These are phyloP conservation scores for Adineta ricciae DNA, from an alignment of 2,888 invertebrate genomes.

Conservation along the genomic window DNA sequence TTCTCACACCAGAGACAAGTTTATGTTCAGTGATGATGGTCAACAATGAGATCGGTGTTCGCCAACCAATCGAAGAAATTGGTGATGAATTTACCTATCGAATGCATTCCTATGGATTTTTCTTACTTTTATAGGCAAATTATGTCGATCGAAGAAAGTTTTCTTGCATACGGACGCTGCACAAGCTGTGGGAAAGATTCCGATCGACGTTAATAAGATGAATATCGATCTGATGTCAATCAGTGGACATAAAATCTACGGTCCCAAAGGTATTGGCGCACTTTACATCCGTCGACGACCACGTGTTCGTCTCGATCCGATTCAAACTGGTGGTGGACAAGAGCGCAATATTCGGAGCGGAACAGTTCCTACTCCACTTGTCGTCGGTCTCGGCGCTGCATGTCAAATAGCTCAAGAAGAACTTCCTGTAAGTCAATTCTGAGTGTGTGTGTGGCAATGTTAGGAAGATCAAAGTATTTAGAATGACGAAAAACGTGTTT, in stretches of 20 bases:
- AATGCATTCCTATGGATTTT: too few species aligned
- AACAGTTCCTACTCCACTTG: conserved; percentile 84
- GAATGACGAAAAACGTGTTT: conserved; percentile 76
- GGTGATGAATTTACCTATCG: too few species aligned
- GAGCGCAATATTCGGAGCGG: conserved; percentile 93
- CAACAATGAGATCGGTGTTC: conserved; percentile 96
- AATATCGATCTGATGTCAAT: conserved; percentile 90
- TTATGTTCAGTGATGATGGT: conserved; percentile 91
- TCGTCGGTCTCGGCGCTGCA: conserved; percentile 77
- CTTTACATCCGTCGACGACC: conserved; percentile 83
- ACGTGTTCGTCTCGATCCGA: conserved; percentile 80
- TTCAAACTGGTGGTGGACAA: conserved; percentile 95
- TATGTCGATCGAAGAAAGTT: conserved; percentile 76
- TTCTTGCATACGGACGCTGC: conserved; percentile 99
- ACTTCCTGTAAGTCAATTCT: conserved; percentile 62
- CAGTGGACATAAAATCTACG: conserved; percentile 88
- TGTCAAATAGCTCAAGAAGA: conserved; percentile 69
- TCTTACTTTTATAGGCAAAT: conserved; percentile 51
- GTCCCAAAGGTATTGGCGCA: conserved; percentile 86
- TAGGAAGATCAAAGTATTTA: too few species aligned
- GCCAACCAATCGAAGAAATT: conserved; percentile 81
- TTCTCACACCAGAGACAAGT: conserved; percentile 30
- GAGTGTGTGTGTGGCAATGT: too few species aligned
- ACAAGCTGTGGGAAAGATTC: conserved; percentile 89
- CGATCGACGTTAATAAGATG: conserved; percentile 80